Evolutionary conservation across 1,140 invertebrate genomes (phyloP).

Genomic region (Brachystomella parvula): DNA sequence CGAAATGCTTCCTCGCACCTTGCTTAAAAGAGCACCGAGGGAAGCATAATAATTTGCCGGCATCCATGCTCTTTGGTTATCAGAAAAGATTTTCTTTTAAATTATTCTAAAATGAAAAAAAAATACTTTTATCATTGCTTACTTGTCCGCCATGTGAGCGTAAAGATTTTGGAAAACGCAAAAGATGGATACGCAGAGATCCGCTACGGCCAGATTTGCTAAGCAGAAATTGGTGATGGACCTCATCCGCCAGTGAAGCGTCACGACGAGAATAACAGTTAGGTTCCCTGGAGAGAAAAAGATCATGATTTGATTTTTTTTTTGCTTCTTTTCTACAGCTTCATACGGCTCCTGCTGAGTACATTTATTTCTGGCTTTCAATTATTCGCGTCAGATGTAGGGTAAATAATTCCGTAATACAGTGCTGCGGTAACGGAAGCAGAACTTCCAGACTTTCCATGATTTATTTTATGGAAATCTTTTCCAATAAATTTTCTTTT

Average conservation of each 20-base stretch:
- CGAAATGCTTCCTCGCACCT: too few species aligned
- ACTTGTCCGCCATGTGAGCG: conserved; percentile 56
- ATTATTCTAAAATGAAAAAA: too few species aligned
- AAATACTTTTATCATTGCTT: conserved; percentile 12
- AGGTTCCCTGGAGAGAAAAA: conserved; percentile 60
- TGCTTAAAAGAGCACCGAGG: too few species aligned
- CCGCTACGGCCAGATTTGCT: conserved; percentile 70
- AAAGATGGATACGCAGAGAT: conserved; percentile 74
- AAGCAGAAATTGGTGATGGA: conserved; percentile 36
- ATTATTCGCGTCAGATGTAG: background rate
- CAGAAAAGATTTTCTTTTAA: too few species aligned
- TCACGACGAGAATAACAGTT: conserved; percentile 70
- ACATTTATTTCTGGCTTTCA: background rate
- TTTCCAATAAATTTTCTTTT: too few species aligned
- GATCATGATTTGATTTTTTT: background rate
- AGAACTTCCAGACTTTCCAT: too few species aligned
- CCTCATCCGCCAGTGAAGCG: conserved; percentile 59
- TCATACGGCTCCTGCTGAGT: background rate
- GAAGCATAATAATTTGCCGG: too few species aligned
- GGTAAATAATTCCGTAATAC: background rate
- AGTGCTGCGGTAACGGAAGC: too few species aligned
- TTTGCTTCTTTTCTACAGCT: too few species aligned
- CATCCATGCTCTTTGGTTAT: too few species aligned
- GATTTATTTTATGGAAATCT: too few species aligned
- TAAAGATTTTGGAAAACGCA: conserved; percentile 76